These are phyloP conservation scores for Blastobasis adustella DNA, from an alignment of 2,888 invertebrate genomes.

Conservation along the genomic window DNA sequence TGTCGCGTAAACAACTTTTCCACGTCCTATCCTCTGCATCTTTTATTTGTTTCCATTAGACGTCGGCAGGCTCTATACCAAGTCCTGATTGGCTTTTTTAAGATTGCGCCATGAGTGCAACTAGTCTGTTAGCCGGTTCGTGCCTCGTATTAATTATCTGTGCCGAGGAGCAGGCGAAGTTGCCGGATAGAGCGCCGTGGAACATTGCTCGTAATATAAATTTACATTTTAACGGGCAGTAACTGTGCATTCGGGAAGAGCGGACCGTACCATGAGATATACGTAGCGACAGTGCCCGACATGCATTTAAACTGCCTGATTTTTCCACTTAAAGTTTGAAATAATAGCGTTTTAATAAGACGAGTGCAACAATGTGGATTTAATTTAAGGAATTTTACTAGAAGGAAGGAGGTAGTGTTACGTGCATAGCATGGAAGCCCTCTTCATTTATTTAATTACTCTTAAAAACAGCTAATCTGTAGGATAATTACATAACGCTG, in stretches of 20 bases:
- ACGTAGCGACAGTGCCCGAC: constrained; percentile 20
- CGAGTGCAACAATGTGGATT: too few relatives aligned
- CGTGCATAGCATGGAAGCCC: too few relatives aligned
- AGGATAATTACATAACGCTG: too few relatives aligned
- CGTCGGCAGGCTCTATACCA: too few relatives aligned
- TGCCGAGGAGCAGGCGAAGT: constrained; percentile 14
- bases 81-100: neutral
- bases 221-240: constrained; percentile 42
- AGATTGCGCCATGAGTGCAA: constrained; percentile 8
- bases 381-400: too few relatives aligned
- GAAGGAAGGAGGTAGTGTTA: too few relatives aligned
- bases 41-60: too few relatives aligned
- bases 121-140: constrained; percentile 16
- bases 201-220: constrained; percentile 34
- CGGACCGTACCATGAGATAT: constrained; percentile 24
- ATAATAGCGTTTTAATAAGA: too few relatives aligned
- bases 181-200: constrained; percentile 17
- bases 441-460: too few relatives aligned
- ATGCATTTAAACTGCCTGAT: constrained; percentile 48
- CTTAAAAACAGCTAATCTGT: too few relatives aligned
- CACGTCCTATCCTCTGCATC: too few relatives aligned
- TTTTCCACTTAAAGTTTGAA: constrained; percentile 6
- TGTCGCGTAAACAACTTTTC: too few relatives aligned
- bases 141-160: constrained; percentile 29
- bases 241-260: constrained; percentile 32